Evolutionary conservation across 2,888 invertebrate species (phyloP).

Genomic region (Ypsolopha sequella): DNA sequence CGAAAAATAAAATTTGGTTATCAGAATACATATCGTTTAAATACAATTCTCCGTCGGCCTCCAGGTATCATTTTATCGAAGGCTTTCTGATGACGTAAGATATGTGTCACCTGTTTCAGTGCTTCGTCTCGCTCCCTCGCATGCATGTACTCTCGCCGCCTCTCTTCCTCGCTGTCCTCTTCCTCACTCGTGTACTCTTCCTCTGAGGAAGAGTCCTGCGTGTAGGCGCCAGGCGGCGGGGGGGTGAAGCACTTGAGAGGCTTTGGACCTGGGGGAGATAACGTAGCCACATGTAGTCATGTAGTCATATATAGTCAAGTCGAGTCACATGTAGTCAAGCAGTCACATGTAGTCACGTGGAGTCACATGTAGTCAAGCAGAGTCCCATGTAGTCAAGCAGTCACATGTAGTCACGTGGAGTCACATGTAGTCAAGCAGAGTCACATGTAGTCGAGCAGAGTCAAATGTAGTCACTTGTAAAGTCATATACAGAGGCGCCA

Average conservation of each 20-base stretch:
- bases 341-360: no score
- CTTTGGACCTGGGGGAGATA: constrained; percentile 71
- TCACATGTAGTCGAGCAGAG: neutral
- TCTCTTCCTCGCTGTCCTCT: constrained; percentile 70
- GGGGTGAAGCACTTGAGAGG: constrained; percentile 92
- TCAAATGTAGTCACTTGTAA: no score
- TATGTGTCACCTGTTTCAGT: constrained; percentile 67
- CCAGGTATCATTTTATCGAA: neutral
- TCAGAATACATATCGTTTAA: neutral
- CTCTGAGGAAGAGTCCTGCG: constrained; percentile 58
- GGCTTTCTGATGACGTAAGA: neutral
- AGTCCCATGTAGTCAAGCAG: neutral
- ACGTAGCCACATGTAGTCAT: no score
- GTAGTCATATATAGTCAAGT: no score
- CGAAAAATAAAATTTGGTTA: no score
- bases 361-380: no score
- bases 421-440: neutral
- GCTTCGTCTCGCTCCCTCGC: constrained; percentile 74
- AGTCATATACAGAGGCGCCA: no score
- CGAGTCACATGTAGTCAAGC: neutral
- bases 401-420: neutral
- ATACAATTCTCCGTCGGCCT: neutral
- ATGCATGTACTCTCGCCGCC: constrained; percentile 53
- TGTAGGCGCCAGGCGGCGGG: constrained; percentile 79
- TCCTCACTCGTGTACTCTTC: constrained; percentile 50